Conservation (phyloP, 2,888 invertebrate genomes). For the Glyphotaelius pellucidus region DNA sequence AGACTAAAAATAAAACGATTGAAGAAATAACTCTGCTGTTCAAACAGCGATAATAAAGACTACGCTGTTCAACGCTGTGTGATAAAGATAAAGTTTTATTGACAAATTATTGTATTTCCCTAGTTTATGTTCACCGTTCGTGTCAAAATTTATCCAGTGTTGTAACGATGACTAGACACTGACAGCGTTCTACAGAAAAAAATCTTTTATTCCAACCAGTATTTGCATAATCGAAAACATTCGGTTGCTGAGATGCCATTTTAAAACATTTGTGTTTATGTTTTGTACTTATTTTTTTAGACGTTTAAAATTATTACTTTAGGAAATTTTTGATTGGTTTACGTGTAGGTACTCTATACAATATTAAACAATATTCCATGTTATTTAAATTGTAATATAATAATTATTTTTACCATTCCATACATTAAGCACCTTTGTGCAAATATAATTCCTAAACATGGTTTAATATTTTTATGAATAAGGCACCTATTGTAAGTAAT, state of each 20-base stretch:
- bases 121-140: neutral
- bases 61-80: neutral
- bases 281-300: conserved; percentile 38
- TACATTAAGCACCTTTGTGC: neutral
- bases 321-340: neutral
- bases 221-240: conserved; percentile 50
- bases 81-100: conserved; percentile 16
- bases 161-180: conserved; percentile 19
- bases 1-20: conserved; percentile 76
- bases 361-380: neutral
- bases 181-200: neutral
- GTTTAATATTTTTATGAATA: conserved; percentile 11
- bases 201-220: conserved; percentile 39
- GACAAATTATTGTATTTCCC: conserved; percentile 12
- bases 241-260: conserved; percentile 33
- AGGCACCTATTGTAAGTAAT: neutral
- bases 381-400: conserved; percentile 3
- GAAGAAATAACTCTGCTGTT: conserved; percentile 77
- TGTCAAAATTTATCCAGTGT: neutral
- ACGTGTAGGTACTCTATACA: neutral
- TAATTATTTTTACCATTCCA: conserved; percentile 29
- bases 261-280: conserved; percentile 7
- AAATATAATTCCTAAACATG: conserved; percentile 6
- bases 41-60: conserved; percentile 67
- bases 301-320: neutral